phyloP scores from a whole-genome alignment of 2,113 vertebrate genomes.

The Charina bottae region DNA sequence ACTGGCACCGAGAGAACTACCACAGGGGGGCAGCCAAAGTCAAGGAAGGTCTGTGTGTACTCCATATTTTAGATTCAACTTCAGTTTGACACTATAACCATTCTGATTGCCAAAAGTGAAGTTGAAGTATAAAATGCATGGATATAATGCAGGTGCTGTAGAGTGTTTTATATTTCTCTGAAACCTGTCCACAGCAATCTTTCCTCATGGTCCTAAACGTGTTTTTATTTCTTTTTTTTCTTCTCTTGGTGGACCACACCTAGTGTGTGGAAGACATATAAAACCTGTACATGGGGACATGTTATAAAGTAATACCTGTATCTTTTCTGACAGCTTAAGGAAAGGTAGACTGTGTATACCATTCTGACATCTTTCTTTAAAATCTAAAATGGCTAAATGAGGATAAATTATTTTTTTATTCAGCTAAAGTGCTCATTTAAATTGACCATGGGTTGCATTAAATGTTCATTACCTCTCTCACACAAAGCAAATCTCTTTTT shows the following conservation, averaged over 20 bases:
- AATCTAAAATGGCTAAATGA: background rate
- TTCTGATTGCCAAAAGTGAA: background rate
- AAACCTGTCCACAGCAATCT: background rate
- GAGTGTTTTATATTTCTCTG: background rate
- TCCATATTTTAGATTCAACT: background rate
- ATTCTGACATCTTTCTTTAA: background rate
- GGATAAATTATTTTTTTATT: background rate
- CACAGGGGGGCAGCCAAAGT: conserved; percentile 13
- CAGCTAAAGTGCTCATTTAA: background rate
- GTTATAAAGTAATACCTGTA: background rate
- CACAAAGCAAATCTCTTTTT: background rate
- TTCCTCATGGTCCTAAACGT: background rate
- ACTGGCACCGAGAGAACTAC: background rate
- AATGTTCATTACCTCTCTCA: background rate
- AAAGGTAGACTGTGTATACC: background rate
- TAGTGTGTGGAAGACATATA: background rate
- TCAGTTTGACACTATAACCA: background rate
- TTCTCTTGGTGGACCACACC: background rate
- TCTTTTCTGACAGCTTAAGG: background rate
- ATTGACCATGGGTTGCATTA: background rate
- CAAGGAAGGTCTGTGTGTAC: background rate
- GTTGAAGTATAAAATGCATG: background rate
- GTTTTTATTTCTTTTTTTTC: background rate
- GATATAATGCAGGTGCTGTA: conserved; percentile 1
- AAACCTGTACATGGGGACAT: background rate